phyloP scores from a whole-genome alignment of 2,888 invertebrate species.

The Pemphredon lugubris region DNA sequence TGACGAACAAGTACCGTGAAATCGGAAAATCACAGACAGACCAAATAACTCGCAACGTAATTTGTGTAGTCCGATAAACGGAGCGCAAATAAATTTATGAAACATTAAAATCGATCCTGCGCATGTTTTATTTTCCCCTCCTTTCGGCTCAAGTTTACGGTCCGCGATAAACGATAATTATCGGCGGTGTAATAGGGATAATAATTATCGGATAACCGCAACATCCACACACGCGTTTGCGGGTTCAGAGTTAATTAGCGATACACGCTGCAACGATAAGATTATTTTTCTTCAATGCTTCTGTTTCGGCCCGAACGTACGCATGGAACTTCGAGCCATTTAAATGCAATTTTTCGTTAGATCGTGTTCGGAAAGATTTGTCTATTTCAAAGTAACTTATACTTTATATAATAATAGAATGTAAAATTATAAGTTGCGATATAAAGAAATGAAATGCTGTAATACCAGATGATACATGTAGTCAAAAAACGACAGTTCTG shows the following conservation, averaged over 20 bases:
- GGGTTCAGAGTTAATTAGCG: constrained; percentile 45
- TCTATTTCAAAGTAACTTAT: neutral
- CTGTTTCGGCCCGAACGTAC: constrained; percentile 1
- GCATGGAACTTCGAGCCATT: neutral
- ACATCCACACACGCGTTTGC: constrained; percentile 33
- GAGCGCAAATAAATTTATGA: constrained; percentile 70
- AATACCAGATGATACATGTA: too few relatives aligned
- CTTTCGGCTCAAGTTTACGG: constrained; percentile 1
- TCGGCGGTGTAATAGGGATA: too few relatives aligned
- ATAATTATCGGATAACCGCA: constrained; percentile 52
- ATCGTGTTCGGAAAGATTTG: too few relatives aligned
- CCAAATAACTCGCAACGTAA: constrained; percentile 74
- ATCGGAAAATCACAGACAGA: constrained; percentile 65
- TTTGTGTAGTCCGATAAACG: constrained; percentile 72
- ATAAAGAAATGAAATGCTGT: too few relatives aligned
- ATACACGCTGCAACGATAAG: constrained; percentile 41
- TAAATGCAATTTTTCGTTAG: too few relatives aligned
- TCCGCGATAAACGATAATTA: constrained; percentile 7
- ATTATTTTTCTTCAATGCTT: constrained; percentile 28
- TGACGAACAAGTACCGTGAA: constrained; percentile 11
- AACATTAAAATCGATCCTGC: constrained; percentile 37
- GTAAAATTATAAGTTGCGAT: too few relatives aligned
- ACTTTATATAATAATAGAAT: neutral
- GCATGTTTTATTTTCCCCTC: neutral
- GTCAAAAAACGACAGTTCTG: too few relatives aligned